phyloP scores from a whole-genome alignment of 2,888 invertebrate species.

The Yponomeuta evonymella region DNA sequence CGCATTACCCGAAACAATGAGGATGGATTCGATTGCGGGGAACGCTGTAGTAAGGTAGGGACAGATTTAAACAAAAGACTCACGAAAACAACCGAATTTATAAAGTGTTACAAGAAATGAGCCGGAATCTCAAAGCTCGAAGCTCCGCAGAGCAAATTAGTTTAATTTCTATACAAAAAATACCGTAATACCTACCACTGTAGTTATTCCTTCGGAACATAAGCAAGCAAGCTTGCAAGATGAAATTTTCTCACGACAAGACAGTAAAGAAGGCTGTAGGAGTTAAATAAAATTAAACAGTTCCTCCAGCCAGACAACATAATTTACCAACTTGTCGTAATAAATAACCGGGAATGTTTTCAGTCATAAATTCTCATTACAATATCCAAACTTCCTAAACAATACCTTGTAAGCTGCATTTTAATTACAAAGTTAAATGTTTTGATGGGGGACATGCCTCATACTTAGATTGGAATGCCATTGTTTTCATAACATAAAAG shows the following conservation, averaged over 20 bases:
- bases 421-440: background rate
- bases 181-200: too few relatives aligned
- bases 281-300: conserved; percentile 7
- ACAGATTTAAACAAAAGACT: background rate
- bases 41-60: background rate
- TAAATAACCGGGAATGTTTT: conserved; percentile 9
- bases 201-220: too few relatives aligned
- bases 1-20: conserved; percentile 29
- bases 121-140: background rate
- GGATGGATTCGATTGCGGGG: conserved; percentile 1
- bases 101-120: background rate
- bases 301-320: conserved; percentile 2
- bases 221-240: too few relatives aligned
- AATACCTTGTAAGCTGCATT: background rate
- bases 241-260: background rate
- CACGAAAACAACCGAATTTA: background rate
- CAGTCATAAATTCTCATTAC: conserved; percentile 7
- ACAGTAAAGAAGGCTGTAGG: background rate
- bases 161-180: too few relatives aligned
- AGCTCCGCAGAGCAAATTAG: too few relatives aligned
- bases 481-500: too few relatives aligned
- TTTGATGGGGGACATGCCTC: too few relatives aligned
- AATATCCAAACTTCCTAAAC: background rate
- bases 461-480: too few relatives aligned
- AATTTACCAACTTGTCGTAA: background rate